These are phyloP conservation scores for Premnoplex brunnescens DNA, from an alignment of 2,797 vertebrate species.

Conservation along the genomic window DNA sequence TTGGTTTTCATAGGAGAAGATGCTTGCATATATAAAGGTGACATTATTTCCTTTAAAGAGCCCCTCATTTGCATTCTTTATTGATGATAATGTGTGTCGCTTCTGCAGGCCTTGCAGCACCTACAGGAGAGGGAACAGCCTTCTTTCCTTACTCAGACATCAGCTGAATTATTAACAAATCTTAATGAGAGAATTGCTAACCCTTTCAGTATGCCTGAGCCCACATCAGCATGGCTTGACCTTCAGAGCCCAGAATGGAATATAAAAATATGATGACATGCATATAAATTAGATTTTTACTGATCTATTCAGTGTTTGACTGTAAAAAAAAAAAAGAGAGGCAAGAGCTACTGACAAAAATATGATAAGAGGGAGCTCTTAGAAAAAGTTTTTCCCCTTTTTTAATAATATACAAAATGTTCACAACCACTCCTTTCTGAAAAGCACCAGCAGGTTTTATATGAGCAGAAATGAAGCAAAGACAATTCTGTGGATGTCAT, in stretches of 20 bases:
- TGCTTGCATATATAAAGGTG: neutral
- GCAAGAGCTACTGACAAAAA: neutral
- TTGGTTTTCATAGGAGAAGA: neutral
- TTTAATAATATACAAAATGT: neutral
- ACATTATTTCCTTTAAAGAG: neutral
- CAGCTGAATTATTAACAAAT: slow-evolving; percentile 62
- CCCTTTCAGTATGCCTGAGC: neutral
- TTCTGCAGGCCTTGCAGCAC: neutral
- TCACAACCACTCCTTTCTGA: neutral
- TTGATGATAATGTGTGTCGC: neutral
- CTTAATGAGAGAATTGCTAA: slow-evolving; percentile 25
- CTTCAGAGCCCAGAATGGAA: slow-evolving; percentile 34
- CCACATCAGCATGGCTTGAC: neutral
- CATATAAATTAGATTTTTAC: slow-evolving; percentile 61
- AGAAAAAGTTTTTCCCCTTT: neutral
- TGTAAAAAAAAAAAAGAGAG: neutral
- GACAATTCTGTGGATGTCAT: neutral
- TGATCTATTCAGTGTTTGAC: neutral
- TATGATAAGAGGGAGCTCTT: neutral
- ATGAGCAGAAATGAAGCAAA: neutral
- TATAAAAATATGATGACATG: slow-evolving; percentile 15
- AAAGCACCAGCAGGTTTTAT: neutral
- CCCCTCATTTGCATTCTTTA: neutral
- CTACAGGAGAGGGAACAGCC: neutral
- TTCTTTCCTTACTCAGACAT: neutral